Conservation (phyloP, 2,797 vertebrate genomes). For the Ataeniobius toweri region DNA sequence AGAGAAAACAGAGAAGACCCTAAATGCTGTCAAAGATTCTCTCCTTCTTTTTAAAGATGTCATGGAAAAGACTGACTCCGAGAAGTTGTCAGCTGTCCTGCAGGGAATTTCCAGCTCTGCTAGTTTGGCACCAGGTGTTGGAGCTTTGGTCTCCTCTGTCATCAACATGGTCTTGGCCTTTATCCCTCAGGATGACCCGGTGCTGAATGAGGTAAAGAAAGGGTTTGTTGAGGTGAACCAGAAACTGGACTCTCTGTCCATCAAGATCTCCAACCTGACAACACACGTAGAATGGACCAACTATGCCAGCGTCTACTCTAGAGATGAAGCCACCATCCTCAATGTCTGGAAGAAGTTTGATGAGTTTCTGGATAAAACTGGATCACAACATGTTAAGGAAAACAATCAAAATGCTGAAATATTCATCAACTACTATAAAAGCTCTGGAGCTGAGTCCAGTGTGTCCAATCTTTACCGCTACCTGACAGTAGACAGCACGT, state of each 20-base stretch:
- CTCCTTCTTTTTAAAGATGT: background rate
- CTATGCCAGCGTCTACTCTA: slow-evolving; percentile 26
- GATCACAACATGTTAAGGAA: fast-evolving
- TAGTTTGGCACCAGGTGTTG: background rate
- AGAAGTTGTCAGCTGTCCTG: background rate
- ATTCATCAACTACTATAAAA: slow-evolving; percentile 17
- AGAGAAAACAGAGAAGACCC: background rate
- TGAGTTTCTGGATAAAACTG: background rate
- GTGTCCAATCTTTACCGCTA: slow-evolving; percentile 25
- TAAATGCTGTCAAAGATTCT: background rate
- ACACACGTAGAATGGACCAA: slow-evolving; percentile 12
- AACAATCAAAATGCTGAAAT: background rate
- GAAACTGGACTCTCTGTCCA: slow-evolving; percentile 31
- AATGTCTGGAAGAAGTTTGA: slow-evolving; percentile 19
- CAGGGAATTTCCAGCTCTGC: slow-evolving; percentile 2
- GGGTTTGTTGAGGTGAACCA: slow-evolving; percentile 19
- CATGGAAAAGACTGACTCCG: background rate
- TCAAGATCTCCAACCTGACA: slow-evolving; percentile 15
- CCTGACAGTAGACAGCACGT: slow-evolving; percentile 13
- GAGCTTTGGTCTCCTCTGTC: background rate
- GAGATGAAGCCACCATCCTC: slow-evolving; percentile 19
- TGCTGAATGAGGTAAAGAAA: slow-evolving; percentile 3
- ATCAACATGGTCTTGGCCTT: slow-evolving; percentile 2
- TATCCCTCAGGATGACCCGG: background rate
- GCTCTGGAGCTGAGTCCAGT: slow-evolving; percentile 7